Evolutionary conservation across 1,140 invertebrate genomes (phyloP), one percentile per base, ranked within the genome.

Genomic region (Drosophila sulfurigaster): DNA sequence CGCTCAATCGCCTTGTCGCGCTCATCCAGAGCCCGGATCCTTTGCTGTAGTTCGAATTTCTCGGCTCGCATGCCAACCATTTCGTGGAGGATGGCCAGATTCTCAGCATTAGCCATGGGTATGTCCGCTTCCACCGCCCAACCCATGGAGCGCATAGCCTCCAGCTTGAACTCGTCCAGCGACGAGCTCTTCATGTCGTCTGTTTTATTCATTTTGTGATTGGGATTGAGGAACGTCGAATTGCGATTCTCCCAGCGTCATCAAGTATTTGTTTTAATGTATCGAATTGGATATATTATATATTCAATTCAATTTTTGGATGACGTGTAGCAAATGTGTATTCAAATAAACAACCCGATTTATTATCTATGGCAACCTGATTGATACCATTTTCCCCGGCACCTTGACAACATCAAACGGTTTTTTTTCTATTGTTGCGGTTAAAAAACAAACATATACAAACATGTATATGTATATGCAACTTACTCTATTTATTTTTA

Each of bases 81-180:
- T 35, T 75, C 62, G 62, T 91, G 91, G 72, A 96, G 94, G 8
- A 96, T 91, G 60, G 75, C 87, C 87, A 94, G 93, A 81, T 96
- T 96, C 88, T 96, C 95, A n/a, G 93, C 94, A 92, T 95, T 96
- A 0, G 95, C 95, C 59, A 96, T 94, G 3, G 96, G 96, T 73
- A 96, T 94, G 59, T 94, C 94, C 65, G 95, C 95, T 4, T 95
- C 95, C 56, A 94, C 93, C 10, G 92, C 87, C 95, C 95, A 96
- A 1, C 95, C 95, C 52, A 96, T 92, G 13, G 79, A 74, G 30
- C 60, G 71, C 91, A 92, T 92, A 1, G 91, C 91, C 20, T 83
- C 74, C 49, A 69, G 45, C 32, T 89, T 92, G 46, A 80, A 79
- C 11, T 90, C 88, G 32, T 91, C 57, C 7, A 87, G 75, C 45